These are phyloP conservation scores for Ganaspis sp. DNA, from an alignment of 1,140 invertebrate species.

Conservation along the genomic window DNA sequence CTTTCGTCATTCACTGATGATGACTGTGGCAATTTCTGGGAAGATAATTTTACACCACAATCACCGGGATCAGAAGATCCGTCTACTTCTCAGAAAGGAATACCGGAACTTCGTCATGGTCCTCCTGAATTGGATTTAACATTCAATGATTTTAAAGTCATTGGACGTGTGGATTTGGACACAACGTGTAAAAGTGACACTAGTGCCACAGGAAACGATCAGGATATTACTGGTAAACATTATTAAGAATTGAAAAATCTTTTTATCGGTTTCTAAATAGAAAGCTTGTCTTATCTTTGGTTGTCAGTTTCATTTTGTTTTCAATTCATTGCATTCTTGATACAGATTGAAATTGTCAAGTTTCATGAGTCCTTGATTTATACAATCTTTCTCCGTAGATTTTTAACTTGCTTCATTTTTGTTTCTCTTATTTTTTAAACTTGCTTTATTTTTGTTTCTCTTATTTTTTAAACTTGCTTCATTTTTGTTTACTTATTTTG, in stretches of 20 bases:
- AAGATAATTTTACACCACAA: conserved; percentile 53
- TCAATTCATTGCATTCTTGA: background rate
- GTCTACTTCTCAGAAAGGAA: conserved; percentile 37
- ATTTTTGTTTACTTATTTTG: too few species aligned
- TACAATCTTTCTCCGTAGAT: too few species aligned
- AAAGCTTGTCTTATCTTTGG: background rate
- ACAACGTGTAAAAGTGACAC: conserved; percentile 41
- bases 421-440: too few species aligned
- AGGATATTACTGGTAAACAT: conserved; percentile 21
- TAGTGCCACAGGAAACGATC: conserved; percentile 7
- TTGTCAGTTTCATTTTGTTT: background rate
- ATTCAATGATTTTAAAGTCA: conserved; percentile 64
- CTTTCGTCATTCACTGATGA: conserved; percentile 59
- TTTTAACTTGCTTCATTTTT: too few species aligned
- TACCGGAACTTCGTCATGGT: conserved; percentile 59
- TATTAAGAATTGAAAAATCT: background rate
- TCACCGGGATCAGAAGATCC: conserved; percentile 32
- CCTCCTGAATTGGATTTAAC: conserved; percentile 62
- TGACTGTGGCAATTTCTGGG: conserved; percentile 61
- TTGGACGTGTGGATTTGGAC: conserved; percentile 63
- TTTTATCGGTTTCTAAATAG: background rate
- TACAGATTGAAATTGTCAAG: too few species aligned
- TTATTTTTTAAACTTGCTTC: too few species aligned
- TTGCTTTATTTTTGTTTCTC: too few species aligned
- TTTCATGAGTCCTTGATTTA: too few species aligned